These are phyloP conservation scores for Leuciscus idus DNA, from an alignment of 2,113 vertebrate species.

Conservation along the genomic window DNA sequence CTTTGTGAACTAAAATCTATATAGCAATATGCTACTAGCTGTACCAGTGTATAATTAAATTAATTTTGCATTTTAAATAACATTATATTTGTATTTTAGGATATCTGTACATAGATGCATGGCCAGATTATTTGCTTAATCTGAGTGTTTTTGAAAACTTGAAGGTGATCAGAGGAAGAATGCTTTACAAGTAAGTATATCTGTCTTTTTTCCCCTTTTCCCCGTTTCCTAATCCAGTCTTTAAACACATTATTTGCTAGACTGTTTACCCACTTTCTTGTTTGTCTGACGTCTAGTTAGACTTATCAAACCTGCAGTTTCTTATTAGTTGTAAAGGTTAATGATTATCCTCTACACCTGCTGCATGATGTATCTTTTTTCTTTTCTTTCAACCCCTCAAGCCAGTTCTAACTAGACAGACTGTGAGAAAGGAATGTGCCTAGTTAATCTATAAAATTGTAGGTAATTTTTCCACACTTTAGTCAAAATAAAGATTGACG, in stretches of 20 bases:
- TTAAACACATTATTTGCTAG: background rate
- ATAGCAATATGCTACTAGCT: background rate
- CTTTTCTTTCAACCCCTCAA: background rate
- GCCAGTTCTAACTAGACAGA: background rate
- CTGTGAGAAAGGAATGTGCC: background rate
- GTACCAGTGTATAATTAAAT: background rate
- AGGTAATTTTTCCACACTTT: background rate
- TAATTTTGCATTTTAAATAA: background rate
- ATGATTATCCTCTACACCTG: constrained; percentile 42
- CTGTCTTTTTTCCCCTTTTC: background rate
- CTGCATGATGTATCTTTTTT: background rate
- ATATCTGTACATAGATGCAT: constrained; percentile 90
- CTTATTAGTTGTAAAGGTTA: constrained; percentile 45
- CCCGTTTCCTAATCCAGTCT: background rate
- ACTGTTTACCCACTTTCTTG: constrained; percentile 9
- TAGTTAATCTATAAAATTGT: background rate
- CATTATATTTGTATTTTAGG: constrained; percentile 71
- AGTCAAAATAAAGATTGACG: background rate
- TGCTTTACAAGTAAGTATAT: constrained; percentile 86
- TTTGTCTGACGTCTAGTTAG: constrained; percentile 5
- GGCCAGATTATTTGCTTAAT: constrained; percentile 79
- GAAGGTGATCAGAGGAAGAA: constrained; percentile 86
- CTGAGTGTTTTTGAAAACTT: constrained; percentile 90
- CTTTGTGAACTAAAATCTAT: background rate
- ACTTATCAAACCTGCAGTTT: constrained; percentile 5